Base-by-base conservation (phyloP, 2,888 invertebrate genomes). In the Torymus auratus region DNA sequence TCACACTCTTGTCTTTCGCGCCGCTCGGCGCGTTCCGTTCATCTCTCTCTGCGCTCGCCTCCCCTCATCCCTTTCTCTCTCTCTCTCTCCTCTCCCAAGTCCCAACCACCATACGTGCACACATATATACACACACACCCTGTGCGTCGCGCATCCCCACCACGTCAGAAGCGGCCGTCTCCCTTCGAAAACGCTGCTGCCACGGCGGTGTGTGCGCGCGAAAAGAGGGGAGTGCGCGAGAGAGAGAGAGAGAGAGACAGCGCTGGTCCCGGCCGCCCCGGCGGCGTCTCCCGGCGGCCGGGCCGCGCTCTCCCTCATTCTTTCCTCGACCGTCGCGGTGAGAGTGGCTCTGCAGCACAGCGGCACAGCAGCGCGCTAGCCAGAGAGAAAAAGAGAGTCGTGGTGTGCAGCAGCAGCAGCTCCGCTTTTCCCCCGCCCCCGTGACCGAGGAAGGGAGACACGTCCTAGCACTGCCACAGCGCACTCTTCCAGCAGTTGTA, bases 241-340 rank as follows among this genome's bases (percentile, higher is more conserved):
- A 61, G 62, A 56, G 52, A 60, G 67, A 23, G 61, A 69, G 70
- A 62, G 62, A 41, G 64, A 70, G 67, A 61, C 4, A 61, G 61
- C 80, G 82, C 64, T 78, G 28, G 28, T 80, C 72, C 75, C 82
- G 73, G 50, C 75, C 50, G 77, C 61, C 83, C 86, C 84, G 84
- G 84, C 85, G 85, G 85, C 84, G 85, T 67, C 81, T 72, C 61
- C 41, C 50, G 60, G 60, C 60, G 14, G 58, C 41, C 11, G 58
- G 53, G 17, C 62, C 53, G 20, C 72, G 12, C 52, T 71, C 56
- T 15, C 78, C 83, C 86, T 88, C 88, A 88, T 88, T 88, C 87
- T 87, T 87, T 85, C 85, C 83, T 84, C 82, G 85, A 84, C 86
- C 86, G 87, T 83, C 85, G 86, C 84, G 84, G 83, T 78, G 88